A percentile compares a stretch with the other conserved stretches of the same genome.
Conservation (phyloP, 2,113 vertebrate genomes). For the Ictalurus punctatus region DNA sequence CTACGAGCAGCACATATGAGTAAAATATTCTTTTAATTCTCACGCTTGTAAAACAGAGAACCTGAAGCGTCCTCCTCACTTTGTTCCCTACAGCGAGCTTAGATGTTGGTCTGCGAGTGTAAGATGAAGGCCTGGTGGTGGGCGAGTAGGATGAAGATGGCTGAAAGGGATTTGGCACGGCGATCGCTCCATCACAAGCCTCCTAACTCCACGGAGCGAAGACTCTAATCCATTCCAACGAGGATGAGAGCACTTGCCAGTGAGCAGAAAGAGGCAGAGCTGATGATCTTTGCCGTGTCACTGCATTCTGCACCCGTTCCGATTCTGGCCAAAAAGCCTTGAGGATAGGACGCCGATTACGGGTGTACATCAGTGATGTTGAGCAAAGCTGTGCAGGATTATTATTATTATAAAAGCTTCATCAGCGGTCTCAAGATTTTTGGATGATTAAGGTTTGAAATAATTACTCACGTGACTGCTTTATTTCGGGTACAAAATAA, state of each 20-base stretch:
- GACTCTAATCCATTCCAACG: slow-evolving; percentile 45
- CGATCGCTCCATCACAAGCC: slow-evolving; percentile 33
- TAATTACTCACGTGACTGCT: not conserved
- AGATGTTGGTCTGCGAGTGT: slow-evolving; percentile 37
- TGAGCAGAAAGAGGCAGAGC: slow-evolving; percentile 32
- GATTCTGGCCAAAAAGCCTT: slow-evolving; percentile 28
- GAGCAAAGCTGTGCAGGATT: slow-evolving; percentile 18
- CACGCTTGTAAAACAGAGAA: not conserved
- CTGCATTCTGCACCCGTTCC: slow-evolving; percentile 32
- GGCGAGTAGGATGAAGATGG: slow-evolving; percentile 33
- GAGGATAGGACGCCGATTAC: not conserved
- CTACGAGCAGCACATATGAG: not conserved
- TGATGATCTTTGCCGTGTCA: slow-evolving; percentile 44
- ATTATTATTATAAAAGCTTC: not conserved
- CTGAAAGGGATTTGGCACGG: slow-evolving; percentile 37
- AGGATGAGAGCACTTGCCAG: slow-evolving; percentile 47
- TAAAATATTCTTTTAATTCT: slow-evolving; percentile 23
- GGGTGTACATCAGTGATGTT: not conserved
- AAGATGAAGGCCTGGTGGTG: slow-evolving; percentile 25
- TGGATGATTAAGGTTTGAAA: not conserved
- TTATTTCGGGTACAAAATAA: not conserved
- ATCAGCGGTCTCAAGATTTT: not conserved
- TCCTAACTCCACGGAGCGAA: slow-evolving; percentile 44
- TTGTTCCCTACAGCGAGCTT: slow-evolving; percentile 33
- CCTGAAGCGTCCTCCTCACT: not conserved